Evolutionary conservation across 2,113 vertebrate genomes (phyloP).

Genomic region (Sciurus niger): DNA sequence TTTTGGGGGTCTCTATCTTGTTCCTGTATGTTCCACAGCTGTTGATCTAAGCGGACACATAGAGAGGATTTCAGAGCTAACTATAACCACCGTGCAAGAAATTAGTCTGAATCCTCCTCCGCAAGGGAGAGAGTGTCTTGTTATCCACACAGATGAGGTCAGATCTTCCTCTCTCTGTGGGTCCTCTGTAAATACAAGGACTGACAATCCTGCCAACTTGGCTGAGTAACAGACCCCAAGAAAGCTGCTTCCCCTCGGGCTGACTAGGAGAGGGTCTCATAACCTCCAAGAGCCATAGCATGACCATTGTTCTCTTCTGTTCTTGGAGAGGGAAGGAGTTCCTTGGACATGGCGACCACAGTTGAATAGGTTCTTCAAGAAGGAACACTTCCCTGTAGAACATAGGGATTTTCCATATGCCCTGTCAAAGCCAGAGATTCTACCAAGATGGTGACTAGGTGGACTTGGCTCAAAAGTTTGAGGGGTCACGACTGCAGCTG

Average conservation of each 20-base stretch:
- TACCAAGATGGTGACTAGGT: not conserved
- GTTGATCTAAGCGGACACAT: not conserved
- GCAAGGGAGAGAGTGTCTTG: conserved; percentile 43
- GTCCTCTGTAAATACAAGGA: conserved; percentile 62
- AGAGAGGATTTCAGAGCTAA: conserved; percentile 67
- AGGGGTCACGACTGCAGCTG: not conserved
- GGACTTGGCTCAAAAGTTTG: not conserved
- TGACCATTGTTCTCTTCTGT: not conserved
- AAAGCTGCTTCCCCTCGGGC: conserved; percentile 5
- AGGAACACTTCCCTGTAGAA: not conserved
- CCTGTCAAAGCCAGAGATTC: not conserved
- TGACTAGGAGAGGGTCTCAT: not conserved
- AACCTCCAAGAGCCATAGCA: not conserved
- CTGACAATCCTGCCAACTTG: not conserved
- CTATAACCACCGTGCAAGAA: conserved; percentile 44
- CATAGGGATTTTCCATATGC: not conserved
- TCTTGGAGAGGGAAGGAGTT: not conserved
- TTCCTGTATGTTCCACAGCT: conserved; percentile 54
- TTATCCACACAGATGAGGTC: conserved; percentile 67
- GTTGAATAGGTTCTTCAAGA: not conserved
- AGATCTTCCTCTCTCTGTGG: conserved; percentile 64
- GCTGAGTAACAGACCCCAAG: conserved; percentile 26
- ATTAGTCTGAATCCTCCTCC: conserved; percentile 61
- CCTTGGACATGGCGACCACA: not conserved
- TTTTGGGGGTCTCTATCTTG: conserved; percentile 6